Evolutionary conservation across 2,113 vertebrate species (phyloP).

Genomic region (Synodontis membranacea): DNA sequence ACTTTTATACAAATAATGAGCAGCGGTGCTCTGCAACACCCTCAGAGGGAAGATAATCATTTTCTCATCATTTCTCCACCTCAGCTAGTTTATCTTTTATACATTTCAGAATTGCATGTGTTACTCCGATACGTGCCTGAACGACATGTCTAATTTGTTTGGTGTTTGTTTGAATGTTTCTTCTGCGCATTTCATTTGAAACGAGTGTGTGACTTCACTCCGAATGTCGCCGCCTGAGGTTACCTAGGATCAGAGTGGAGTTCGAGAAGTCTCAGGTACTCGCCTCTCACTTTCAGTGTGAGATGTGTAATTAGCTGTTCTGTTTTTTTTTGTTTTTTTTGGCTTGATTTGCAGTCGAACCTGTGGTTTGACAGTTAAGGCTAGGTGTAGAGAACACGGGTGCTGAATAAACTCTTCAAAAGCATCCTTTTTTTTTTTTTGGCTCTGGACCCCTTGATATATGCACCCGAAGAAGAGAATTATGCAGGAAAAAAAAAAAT

Average conservation of each 20-base stretch:
- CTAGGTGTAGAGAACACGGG: background rate
- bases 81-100: background rate
- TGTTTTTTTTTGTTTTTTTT: too few relatives aligned
- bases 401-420: constrained; percentile 16
- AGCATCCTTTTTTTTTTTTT: constrained; percentile 36
- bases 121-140: too few relatives aligned
- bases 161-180: background rate
- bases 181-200: background rate
- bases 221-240: background rate
- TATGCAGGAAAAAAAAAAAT: background rate
- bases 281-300: background rate
- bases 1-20: background rate
- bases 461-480: constrained; percentile 51
- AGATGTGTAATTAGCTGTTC: background rate
- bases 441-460: constrained; percentile 9
- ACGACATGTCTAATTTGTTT: background rate
- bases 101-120: background rate
- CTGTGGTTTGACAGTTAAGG: background rate
- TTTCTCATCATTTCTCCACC: background rate
- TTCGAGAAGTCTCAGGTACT: constrained; percentile 1
- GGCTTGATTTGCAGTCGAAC: background rate
- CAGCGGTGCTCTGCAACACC: background rate
- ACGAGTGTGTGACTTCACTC: background rate
- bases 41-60: background rate
- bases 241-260: background rate